These are phyloP conservation scores for Drosophila asahinai DNA, from an alignment of 1,140 invertebrate genomes.

Conservation along the genomic window DNA sequence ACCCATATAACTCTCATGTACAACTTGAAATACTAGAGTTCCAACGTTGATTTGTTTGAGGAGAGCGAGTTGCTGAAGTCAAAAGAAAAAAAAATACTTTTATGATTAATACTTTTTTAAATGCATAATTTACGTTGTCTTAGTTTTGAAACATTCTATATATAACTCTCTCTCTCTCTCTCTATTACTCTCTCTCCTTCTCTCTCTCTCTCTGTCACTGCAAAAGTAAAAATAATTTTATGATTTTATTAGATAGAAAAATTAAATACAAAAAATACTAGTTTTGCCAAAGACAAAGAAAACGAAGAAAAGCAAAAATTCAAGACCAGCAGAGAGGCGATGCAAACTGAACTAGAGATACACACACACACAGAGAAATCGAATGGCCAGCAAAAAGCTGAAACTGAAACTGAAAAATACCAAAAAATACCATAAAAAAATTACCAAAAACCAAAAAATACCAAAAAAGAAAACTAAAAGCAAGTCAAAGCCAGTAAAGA, in stretches of 20 bases:
- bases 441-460: constrained; percentile 54
- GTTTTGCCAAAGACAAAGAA: constrained; percentile 66
- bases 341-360: constrained; percentile 58
- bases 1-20: constrained; percentile 31
- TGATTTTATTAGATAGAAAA: constrained; percentile 52
- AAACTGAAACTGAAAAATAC: constrained; percentile 78
- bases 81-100: constrained; percentile 20
- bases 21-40: constrained; percentile 50
- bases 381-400: constrained; percentile 81
- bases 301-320: constrained; percentile 79
- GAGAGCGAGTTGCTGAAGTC: constrained; percentile 22
- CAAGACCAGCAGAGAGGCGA: constrained; percentile 55
- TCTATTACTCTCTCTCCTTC: constrained; percentile 26
- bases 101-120: constrained; percentile 42
- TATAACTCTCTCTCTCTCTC: constrained; percentile 35
- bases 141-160: constrained; percentile 56
- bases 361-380: constrained; percentile 58
- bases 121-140: constrained; percentile 58
- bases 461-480: constrained; percentile 57
- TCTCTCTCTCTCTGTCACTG: constrained; percentile 34
- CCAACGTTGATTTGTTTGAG: constrained; percentile 31
- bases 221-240: constrained; percentile 55
- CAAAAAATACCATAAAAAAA: constrained; percentile 38
- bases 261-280: constrained; percentile 32
- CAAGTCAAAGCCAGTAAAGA: constrained; percentile 87